Base-by-base conservation (phyloP, 2,888 invertebrate genomes). In the Hedychridium roseum region DNA sequence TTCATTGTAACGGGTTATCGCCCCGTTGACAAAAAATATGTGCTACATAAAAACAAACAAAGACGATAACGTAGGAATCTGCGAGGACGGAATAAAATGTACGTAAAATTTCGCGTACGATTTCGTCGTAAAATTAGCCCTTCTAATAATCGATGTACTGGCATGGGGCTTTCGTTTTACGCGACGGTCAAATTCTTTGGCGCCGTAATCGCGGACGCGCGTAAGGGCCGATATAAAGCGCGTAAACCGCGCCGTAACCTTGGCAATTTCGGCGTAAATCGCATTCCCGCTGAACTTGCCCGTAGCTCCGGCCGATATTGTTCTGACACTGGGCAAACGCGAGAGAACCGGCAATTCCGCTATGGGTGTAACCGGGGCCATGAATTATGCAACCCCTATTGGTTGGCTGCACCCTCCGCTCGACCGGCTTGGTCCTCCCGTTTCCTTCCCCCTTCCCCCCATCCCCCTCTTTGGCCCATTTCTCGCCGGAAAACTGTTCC, bases 341-440 rank as follows among this genome's bases (percentile, higher is more conserved):
- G 60, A 59, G 60, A 57, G 60, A 63, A 62, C 60, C 46, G 58
- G 68, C 66, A 70, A 71, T 71, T 70, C 68, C 61, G 67, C 66
- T 66, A 67, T 65, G 66, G 63, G 66, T 71, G 66, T 68, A 67
- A 62, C 68, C 62, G 47, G 58, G 53, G 56, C 64, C 65, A 74
- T 74, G 73, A 73, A 74, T 74, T 74, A 74, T 73, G 66, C 66
- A 70, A 66, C 57, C 62, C 58, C 64, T 54, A 66, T 61, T 64
- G 62, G 61, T 62, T 50, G 61, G 61, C 54, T 42, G 63, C 63
- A 64, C 62, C 66, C 65, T 59, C 62, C 63, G 50, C 48, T 49
- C 48, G 49, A 59, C 50, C 51, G 42, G 54, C 53, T 57, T 54
- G 62, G 56, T 64, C 56, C 64, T 61, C 60, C 45, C 46, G 16